Conservation (phyloP, 1,140 invertebrate species). For the Apis florea region DNA sequence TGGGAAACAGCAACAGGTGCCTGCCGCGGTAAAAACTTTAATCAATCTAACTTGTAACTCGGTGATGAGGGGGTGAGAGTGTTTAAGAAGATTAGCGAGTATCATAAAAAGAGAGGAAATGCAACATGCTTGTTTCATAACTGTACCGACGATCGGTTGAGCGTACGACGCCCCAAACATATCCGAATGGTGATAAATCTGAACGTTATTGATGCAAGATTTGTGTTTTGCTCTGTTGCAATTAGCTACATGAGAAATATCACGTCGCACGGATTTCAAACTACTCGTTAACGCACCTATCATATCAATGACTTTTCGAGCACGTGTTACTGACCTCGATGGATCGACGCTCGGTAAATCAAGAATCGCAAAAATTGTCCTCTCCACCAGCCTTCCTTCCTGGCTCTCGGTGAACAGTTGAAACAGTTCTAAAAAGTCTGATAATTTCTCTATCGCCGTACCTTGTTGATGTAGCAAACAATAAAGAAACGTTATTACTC, state of each 20-base stretch:
- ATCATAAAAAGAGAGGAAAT: constrained; percentile 82
- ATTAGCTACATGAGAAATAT: constrained; percentile 81
- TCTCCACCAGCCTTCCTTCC: constrained; percentile 82
- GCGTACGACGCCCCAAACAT: constrained; percentile 79
- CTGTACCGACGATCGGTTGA: constrained; percentile 62
- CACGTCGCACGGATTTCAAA: constrained; percentile 82
- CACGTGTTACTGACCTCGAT: constrained; percentile 75
- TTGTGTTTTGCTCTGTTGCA: constrained; percentile 81
- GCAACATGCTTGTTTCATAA: constrained; percentile 77
- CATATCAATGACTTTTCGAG: constrained; percentile 82
- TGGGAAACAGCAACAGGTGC: constrained; percentile 85
- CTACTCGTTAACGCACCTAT: constrained; percentile 82
- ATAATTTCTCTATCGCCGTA: constrained; percentile 78
- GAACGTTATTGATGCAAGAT: constrained; percentile 75
- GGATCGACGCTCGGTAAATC: constrained; percentile 78
- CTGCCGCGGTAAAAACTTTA: constrained; percentile 81
- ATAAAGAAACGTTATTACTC: constrained; percentile 83
- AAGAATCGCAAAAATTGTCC: constrained; percentile 82
- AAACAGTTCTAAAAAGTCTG: constrained; percentile 83
- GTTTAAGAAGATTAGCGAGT: constrained; percentile 80
- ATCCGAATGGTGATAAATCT: constrained; percentile 82
- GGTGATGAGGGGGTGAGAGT: constrained; percentile 73
- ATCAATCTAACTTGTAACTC: constrained; percentile 80
- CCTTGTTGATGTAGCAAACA: constrained; percentile 82
- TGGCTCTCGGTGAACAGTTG: constrained; percentile 83